Percentiles rank a stretch among this genome's conserved stretches.
phyloP scores from a whole-genome alignment of 2,113 vertebrate species.

The Lonchura striata region DNA sequence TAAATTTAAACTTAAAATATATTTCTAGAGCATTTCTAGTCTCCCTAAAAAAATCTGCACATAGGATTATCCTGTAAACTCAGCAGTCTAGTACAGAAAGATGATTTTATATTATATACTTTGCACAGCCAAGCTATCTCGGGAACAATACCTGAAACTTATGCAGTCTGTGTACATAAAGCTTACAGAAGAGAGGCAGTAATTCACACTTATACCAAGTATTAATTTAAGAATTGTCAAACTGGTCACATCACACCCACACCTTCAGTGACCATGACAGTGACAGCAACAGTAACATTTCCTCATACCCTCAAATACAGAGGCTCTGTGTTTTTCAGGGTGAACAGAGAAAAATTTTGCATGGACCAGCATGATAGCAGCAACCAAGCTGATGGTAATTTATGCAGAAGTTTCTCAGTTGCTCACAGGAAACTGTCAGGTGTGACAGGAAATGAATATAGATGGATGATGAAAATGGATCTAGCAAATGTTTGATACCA shows the following conservation, averaged over 20 bases:
- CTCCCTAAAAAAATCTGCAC: background rate
- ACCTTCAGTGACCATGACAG: background rate
- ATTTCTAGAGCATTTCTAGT: background rate
- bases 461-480: background rate
- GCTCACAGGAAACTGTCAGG: conserved; percentile 26
- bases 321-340: background rate
- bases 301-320: background rate
- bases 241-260: background rate
- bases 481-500: background rate
- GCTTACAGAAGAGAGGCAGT: background rate
- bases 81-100: background rate
- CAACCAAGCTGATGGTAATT: background rate
- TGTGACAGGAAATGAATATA: background rate
- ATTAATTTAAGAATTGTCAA: background rate
- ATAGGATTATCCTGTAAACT: background rate
- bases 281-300: conserved; percentile 22
- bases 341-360: background rate
- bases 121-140: background rate
- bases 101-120: background rate
- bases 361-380: conserved; percentile 19
- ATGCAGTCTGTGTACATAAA: background rate
- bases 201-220: background rate
- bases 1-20: background rate
- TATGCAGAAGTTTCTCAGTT: conserved; percentile 3
- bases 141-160: background rate